phyloP scores from a whole-genome alignment of 2,113 vertebrate species.

The Hippoglossus stenolepis region DNA sequence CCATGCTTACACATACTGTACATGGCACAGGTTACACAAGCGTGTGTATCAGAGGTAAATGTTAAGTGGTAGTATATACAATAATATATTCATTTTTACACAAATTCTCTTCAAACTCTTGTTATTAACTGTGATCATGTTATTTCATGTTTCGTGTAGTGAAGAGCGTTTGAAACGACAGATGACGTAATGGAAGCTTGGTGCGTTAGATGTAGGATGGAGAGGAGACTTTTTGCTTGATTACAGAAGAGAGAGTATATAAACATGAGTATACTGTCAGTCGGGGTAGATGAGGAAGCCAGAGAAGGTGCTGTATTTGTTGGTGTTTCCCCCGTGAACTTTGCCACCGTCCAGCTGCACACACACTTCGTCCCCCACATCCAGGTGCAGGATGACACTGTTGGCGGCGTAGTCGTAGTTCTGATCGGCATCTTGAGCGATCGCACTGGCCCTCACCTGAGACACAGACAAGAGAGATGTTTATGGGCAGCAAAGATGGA shows the following conservation, averaged over 20 bases:
- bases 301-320: constrained; percentile 96
- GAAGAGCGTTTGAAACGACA: constrained; percentile 32
- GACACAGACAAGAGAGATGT: neutral
- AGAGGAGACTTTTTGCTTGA: constrained; percentile 51
- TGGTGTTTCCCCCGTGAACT: constrained; percentile 93
- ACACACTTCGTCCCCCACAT: constrained; percentile 92
- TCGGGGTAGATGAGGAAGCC: constrained; percentile 95
- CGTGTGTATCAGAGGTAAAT: constrained; percentile 52
- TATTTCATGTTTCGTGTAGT: constrained; percentile 35
- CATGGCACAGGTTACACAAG: constrained; percentile 51
- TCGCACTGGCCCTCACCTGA: constrained; percentile 91
- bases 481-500: neutral
- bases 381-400: constrained; percentile 92
- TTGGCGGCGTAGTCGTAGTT: constrained; percentile 95
- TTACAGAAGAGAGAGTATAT: constrained; percentile 38
- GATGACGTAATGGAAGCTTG: constrained; percentile 31
- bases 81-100: constrained; percentile 57
- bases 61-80: constrained; percentile 65
- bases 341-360: constrained; percentile 94
- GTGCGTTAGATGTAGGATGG: constrained; percentile 39
- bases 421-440: constrained; percentile 86
- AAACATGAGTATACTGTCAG: constrained; percentile 60
- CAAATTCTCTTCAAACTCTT: constrained; percentile 39
- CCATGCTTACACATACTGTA: constrained; percentile 59
- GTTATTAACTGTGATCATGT: constrained; percentile 49